Percentiles rank a stretch among this genome's conserved stretches.
These are phyloP conservation scores for Hylaea fasciaria DNA, from an alignment of 2,888 invertebrate genomes.

Conservation along the genomic window DNA sequence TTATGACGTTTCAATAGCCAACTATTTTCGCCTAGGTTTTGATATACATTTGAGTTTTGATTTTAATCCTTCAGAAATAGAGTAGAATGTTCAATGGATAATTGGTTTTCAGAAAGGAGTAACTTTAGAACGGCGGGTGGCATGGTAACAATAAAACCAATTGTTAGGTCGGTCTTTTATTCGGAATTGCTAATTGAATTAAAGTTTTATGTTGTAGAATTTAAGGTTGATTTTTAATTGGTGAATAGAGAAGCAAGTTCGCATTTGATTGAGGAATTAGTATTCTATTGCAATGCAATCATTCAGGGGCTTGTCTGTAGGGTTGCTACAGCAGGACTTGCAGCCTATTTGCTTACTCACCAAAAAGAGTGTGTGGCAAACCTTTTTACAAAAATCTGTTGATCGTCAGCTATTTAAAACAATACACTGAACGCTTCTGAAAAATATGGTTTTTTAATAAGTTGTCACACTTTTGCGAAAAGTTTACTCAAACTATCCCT, in stretches of 20 bases:
- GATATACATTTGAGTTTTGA: conserved; percentile 38
- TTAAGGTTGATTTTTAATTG: conserved; percentile 51
- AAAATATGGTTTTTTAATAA: no score
- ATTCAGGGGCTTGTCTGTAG: conserved; percentile 55
- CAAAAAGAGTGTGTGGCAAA: neutral
- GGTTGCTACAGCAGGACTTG: conserved; percentile 46
- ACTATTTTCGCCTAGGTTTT: neutral
- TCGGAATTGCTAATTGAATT: conserved; percentile 45
- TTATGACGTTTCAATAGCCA: neutral
- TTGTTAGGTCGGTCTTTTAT: conserved; percentile 65
- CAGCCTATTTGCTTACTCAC: neutral
- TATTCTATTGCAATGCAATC: conserved; percentile 72
- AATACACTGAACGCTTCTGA: no score
- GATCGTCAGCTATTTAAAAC: no score
- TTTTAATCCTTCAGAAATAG: conserved; percentile 40
- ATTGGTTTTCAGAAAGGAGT: conserved; percentile 39
- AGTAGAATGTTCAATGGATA: conserved; percentile 41
- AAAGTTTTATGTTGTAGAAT: conserved; percentile 46
- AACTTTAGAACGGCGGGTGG: conserved; percentile 79
- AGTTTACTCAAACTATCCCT: no score
- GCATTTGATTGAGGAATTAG: conserved; percentile 70
- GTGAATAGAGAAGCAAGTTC: conserved; percentile 57
- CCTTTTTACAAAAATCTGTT: no score
- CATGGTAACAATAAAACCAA: conserved; percentile 82
- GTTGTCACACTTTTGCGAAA: no score